Percentiles rank a stretch among this genome's conserved stretches.
phyloP scores from a whole-genome alignment of 2,797 vertebrate genomes.

The Cygnus olor region DNA sequence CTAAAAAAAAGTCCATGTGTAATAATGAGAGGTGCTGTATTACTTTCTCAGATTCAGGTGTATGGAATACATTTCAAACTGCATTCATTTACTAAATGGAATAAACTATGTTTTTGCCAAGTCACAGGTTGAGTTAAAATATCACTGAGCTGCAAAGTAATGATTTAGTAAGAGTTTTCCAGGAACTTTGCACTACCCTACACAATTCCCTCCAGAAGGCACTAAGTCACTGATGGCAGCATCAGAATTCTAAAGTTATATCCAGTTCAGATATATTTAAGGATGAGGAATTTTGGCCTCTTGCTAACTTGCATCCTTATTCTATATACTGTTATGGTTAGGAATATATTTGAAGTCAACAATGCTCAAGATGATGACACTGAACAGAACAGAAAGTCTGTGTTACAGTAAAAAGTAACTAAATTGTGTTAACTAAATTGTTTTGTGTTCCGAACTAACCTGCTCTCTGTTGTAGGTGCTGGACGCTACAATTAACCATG shows the following conservation, averaged over 20 bases:
- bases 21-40: neutral
- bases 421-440: too few relatives aligned
- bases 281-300: neutral
- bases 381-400: neutral
- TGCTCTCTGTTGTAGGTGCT: neutral
- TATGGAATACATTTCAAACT: neutral
- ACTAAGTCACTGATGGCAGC: neutral
- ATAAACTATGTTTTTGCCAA: neutral
- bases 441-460: neutral
- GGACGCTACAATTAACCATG: neutral
- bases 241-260: neutral
- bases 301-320: neutral
- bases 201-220: neutral
- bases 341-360: neutral
- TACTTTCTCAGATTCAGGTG: neutral
- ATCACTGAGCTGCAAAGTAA: neutral
- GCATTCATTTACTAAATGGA: neutral
- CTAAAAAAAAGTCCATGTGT: neutral
- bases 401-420: neutral
- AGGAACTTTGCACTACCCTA: neutral
- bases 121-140: neutral
- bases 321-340: neutral
- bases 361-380: fast-evolving
- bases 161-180: neutral
- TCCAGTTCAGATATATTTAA: neutral